These are phyloP conservation scores for Phataginus tetradactyla DNA, from an alignment of 2,797 vertebrate genomes.

Conservation along the genomic window DNA sequence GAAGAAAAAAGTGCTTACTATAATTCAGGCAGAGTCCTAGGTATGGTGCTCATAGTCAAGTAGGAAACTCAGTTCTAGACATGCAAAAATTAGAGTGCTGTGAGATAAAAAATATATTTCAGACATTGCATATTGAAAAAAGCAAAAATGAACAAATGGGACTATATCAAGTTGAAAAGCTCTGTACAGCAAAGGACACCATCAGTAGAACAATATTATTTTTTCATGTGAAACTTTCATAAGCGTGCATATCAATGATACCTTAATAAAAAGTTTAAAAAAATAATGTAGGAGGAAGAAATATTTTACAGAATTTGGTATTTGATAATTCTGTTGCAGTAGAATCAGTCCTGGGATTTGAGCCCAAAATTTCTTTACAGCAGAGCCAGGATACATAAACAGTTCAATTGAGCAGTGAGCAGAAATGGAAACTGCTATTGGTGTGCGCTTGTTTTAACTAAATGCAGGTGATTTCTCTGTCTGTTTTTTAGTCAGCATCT, in stretches of 20 bases:
- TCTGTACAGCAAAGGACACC: no score
- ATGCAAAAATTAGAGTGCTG: neutral
- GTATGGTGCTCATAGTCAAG: neutral
- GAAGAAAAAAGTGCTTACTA: neutral
- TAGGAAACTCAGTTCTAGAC: neutral
- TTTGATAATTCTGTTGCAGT: constrained; percentile 33
- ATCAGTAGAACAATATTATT: no score
- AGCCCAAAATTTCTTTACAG: constrained; percentile 51
- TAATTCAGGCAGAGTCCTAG: neutral
- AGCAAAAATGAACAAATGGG: no score
- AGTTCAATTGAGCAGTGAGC: constrained; percentile 44
- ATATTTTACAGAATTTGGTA: constrained; percentile 60
- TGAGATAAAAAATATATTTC: neutral
- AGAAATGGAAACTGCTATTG: neutral
- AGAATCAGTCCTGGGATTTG: constrained; percentile 56
- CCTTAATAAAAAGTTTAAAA: no score
- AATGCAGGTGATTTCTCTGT: constrained; percentile 12
- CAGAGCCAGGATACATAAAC: constrained; percentile 39
- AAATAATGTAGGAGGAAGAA: constrained; percentile 49
- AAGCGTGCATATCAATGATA: no score
- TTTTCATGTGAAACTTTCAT: no score
- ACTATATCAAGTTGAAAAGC: no score
- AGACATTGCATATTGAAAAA: neutral
- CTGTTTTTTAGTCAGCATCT: neutral
- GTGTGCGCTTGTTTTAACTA: constrained; percentile 18